Conservation (phyloP, 1,140 invertebrate species). For the Armadillidium nasatum region DNA sequence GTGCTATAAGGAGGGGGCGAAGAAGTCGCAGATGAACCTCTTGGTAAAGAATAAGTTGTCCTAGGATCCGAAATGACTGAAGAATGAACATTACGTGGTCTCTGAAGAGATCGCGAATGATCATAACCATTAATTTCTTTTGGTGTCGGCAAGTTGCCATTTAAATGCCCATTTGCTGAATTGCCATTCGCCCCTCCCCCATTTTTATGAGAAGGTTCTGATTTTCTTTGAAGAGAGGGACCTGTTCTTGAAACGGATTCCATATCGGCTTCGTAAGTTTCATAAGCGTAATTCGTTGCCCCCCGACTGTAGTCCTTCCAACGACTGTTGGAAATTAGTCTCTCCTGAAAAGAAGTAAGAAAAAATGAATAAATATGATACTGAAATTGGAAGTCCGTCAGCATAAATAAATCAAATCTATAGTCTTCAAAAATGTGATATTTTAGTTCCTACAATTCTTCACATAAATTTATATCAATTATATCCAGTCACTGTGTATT, state of each 20-base stretch:
- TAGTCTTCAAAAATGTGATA: too few species aligned
- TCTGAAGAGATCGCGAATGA: constrained; percentile 55
- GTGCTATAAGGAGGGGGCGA: constrained; percentile 43
- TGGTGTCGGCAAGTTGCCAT: constrained; percentile 20
- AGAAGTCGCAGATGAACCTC: constrained; percentile 30
- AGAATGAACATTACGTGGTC: constrained; percentile 51
- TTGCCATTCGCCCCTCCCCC: constrained; percentile 50
- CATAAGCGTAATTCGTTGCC: constrained; percentile 82
- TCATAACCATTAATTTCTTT: constrained; percentile 68
- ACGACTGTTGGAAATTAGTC: constrained; percentile 70
- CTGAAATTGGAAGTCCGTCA: too few species aligned
- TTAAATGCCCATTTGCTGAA: constrained; percentile 27
- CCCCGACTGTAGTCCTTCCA: constrained; percentile 74
- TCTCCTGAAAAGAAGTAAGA: constrained; percentile 59
- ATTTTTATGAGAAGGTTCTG: constrained; percentile 46
- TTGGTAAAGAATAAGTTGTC: constrained; percentile 33
- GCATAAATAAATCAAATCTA: too few species aligned
- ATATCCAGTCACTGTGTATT: too few species aligned
- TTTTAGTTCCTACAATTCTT: too few species aligned
- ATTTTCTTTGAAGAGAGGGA: constrained; percentile 47
- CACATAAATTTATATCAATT: too few species aligned
- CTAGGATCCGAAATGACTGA: constrained; percentile 27
- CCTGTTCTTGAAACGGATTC: constrained; percentile 52
- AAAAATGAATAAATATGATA: constrained; percentile 16
- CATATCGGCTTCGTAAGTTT: constrained; percentile 74